Percentiles rank a stretch among this genome's conserved stretches.
Evolutionary conservation across 1,140 invertebrate genomes (phyloP).

Genomic region (Nomia melanderi): DNA sequence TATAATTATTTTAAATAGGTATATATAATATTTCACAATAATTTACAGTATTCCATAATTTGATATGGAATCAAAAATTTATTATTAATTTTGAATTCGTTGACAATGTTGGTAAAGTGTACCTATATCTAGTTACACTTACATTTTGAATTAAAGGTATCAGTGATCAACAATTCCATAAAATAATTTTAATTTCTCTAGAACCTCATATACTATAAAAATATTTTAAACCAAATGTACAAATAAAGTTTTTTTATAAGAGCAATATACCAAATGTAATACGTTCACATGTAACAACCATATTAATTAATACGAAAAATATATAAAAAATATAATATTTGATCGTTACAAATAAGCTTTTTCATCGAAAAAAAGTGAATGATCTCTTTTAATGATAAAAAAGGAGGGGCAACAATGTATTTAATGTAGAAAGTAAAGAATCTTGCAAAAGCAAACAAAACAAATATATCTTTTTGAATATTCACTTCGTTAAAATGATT

Average conservation of each 20-base stretch:
- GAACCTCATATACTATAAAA: not conserved
- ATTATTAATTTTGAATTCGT: not conserved
- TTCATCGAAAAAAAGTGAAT: not conserved
- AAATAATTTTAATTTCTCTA: not conserved
- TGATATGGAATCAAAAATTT: slow-evolving; percentile 1
- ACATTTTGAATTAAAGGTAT: not conserved
- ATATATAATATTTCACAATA: not conserved
- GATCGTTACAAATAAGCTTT: not conserved
- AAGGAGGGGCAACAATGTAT: too few relatives aligned
- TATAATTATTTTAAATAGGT: not conserved
- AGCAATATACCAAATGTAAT: not conserved
- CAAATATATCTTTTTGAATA: too few relatives aligned
- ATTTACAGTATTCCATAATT: not conserved
- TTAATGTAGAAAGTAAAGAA: too few relatives aligned
- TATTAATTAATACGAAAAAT: not conserved
- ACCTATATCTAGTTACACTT: not conserved
- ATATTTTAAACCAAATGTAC: not conserved
- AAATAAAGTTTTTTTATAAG: too few relatives aligned
- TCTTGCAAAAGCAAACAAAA: not conserved
- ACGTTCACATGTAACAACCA: not conserved
- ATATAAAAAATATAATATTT: not conserved
- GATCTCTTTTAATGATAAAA: not conserved
- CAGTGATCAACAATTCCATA: not conserved
- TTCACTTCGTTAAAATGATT: too few relatives aligned
- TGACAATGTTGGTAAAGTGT: not conserved